Conservation (phyloP, 2,113 vertebrate genomes). For the Hepsetus odoe region DNA sequence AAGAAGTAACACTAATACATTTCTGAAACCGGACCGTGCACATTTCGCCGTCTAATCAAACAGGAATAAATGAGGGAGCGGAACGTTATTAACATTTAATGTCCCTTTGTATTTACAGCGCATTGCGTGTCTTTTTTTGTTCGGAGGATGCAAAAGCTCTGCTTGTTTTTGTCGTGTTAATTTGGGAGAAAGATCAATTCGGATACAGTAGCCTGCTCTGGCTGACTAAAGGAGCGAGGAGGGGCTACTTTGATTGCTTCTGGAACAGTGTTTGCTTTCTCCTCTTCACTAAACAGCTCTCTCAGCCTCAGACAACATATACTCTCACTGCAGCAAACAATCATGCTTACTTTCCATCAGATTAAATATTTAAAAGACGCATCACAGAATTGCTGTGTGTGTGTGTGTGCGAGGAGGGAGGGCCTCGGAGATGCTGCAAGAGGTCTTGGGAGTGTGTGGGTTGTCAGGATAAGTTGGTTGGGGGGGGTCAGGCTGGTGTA, state of each 20-base stretch:
- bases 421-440: conserved; percentile 9
- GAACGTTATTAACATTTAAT: conserved; percentile 29
- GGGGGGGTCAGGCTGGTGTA: conserved; percentile 16
- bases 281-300: conserved; percentile 40
- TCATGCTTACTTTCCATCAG: conserved; percentile 21
- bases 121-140: conserved; percentile 18
- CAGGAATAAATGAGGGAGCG: conserved; percentile 1
- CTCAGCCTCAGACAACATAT: conserved; percentile 44
- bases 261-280: conserved; percentile 40
- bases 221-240: conserved; percentile 25
- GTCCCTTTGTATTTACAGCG: conserved; percentile 19
- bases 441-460: conserved; percentile 38
- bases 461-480: conserved; percentile 15
- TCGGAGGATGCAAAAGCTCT: conserved; percentile 9
- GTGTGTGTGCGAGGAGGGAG: conserved; percentile 18
- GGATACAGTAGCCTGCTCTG: neutral
- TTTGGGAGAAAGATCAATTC: conserved; percentile 18
- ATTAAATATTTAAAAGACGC: conserved; percentile 58
- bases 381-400: conserved; percentile 53
- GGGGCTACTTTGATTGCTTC: conserved; percentile 39
- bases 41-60: conserved; percentile 24
- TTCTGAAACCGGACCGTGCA: neutral
- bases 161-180: neutral
- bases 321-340: conserved; percentile 43
- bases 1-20: conserved; percentile 24